Evolutionary conservation across 2,113 vertebrate species (phyloP).

Genomic region (Lophius piscatorius): DNA sequence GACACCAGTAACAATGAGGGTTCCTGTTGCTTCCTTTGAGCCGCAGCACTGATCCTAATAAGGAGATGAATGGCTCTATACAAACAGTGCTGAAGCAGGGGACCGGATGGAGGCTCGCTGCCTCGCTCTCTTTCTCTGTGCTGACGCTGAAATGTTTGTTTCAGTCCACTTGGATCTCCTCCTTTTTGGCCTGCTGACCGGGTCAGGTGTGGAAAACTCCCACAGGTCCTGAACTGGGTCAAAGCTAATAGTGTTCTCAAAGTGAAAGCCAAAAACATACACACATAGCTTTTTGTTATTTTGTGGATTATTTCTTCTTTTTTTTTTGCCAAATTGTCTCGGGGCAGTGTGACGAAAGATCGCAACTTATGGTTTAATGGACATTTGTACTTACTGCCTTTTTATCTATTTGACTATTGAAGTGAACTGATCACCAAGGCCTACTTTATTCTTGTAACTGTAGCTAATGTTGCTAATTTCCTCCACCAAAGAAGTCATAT

Average conservation of each 20-base stretch:
- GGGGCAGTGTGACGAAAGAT: too few species aligned
- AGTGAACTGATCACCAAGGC: too few species aligned
- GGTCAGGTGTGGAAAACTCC: conserved; percentile 12
- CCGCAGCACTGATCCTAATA: conserved; percentile 74
- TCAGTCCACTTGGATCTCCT: conserved; percentile 16
- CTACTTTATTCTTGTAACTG: too few species aligned
- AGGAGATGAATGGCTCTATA: conserved; percentile 75
- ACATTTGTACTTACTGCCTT: too few species aligned
- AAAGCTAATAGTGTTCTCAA: background rate
- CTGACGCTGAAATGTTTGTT: conserved; percentile 24
- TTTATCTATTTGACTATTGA: too few species aligned
- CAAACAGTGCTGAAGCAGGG: conserved; percentile 59
- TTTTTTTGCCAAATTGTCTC: too few species aligned
- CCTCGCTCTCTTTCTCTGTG: conserved; percentile 30
- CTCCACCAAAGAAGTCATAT: too few species aligned
- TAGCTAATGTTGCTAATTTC: too few species aligned
- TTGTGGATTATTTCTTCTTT: too few species aligned
- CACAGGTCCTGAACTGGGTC: background rate
- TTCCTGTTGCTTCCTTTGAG: conserved; percentile 63
- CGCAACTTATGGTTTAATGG: too few species aligned
- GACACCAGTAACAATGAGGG: conserved; percentile 63
- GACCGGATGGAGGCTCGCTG: conserved; percentile 59
- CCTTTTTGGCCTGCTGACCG: conserved; percentile 4
- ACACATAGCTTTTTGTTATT: too few species aligned
- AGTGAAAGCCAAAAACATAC: background rate